A percentile compares a stretch with the other conserved stretches of the same genome.
Conservation (phyloP, 1,140 invertebrate genomes). For the Diorhabda elongata region DNA sequence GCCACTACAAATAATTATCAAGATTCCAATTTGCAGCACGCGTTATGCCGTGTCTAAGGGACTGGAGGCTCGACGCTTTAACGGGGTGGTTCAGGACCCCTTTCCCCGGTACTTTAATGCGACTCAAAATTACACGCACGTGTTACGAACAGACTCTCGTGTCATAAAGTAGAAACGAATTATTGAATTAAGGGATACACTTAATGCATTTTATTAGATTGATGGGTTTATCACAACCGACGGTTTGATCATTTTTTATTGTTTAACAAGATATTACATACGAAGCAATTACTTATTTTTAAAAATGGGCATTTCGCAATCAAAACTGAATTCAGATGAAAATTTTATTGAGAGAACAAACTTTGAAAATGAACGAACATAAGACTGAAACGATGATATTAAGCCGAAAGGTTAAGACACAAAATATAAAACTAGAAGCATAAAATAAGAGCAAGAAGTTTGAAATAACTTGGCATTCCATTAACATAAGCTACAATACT, state of each 20-base stretch:
- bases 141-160: neutral
- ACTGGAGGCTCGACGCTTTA: neutral
- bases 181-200: neutral
- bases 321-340: too few species aligned
- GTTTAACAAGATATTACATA: too few species aligned
- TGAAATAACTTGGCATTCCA: too few species aligned
- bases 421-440: too few species aligned
- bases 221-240: neutral
- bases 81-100: neutral
- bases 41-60: neutral
- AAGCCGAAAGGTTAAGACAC: too few species aligned
- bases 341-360: too few species aligned
- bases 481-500: too few species aligned
- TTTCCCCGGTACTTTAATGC: neutral
- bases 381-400: too few species aligned
- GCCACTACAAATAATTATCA: conserved; percentile 2
- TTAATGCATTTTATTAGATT: neutral
- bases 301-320: too few species aligned
- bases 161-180: neutral
- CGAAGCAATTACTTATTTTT: too few species aligned
- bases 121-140: conserved; percentile 1
- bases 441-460: too few species aligned
- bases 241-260: neutral
- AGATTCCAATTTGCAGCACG: neutral
- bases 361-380: too few species aligned